Evolutionary conservation across 2,888 invertebrate species (phyloP), one percentile per base, ranked within the genome.

Genomic region (Anorthoa munda): DNA sequence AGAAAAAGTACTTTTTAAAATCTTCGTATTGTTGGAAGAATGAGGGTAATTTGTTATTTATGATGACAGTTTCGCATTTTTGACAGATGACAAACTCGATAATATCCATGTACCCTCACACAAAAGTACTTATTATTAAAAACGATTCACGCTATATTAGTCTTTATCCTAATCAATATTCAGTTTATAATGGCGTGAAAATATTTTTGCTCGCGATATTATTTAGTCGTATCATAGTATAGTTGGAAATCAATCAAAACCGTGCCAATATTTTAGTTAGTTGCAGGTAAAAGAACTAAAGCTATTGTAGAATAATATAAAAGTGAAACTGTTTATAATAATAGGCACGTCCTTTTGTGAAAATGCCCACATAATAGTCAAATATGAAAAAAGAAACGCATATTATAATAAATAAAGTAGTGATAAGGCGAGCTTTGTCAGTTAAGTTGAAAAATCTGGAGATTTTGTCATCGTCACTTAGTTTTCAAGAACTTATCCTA

Each of bases 351-450:
- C 50, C 17, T 45, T 48, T 12, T 2, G 12, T 71, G 26, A 85
- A 81, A 78, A 85, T 87, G 81, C 60, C 48, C 55, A 46, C 67
- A 59, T 75, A 61, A 77, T 73, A 39, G 45, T 61, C 61, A 75
- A 83, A 66, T 80, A 86, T 83, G 86, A 81, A 63, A 55, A 50
- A 26, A 59, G 79, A 82, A 61, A 79, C 71, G 18, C 83, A 82
- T 76, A 81, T 87, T 66, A 83, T 77, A 23, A 78, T 91, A 67
- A 79, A 67, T 17, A 86, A 85, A 53, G 84, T 85, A 71, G 72
- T 79, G 26, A 76, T 89, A 45, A 89, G 81, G 46, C 87, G 87
- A 23, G 87, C 89, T 15, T 88, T 93, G 79, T 88, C 92, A 91
- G 92, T 90, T 91, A 87, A 86, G 89, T 84, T 60, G 15, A 50